phyloP scores from a whole-genome alignment of 1,140 invertebrate species.

The Sinonovacula constricta region DNA sequence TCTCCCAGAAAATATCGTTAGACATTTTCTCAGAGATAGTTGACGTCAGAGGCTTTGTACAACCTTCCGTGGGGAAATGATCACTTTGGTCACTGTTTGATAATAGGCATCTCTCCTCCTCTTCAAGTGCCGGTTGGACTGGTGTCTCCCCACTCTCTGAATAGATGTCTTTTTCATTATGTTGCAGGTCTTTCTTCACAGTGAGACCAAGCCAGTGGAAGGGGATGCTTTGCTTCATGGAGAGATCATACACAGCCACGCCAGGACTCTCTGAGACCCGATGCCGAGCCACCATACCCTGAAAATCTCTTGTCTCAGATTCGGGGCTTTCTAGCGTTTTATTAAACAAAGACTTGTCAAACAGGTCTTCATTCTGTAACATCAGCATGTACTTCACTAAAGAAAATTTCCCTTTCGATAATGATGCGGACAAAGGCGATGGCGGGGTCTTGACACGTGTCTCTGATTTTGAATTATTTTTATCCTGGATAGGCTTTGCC shows the following conservation, averaged over 20 bases:
- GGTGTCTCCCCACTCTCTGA: no score
- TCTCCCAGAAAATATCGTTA: no score
- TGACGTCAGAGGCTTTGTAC: no score
- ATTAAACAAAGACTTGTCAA: slow-evolving; percentile 41
- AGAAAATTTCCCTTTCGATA: slow-evolving; percentile 31
- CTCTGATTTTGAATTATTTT: not conserved
- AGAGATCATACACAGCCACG: slow-evolving; percentile 32
- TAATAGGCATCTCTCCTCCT: no score
- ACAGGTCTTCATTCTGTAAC: slow-evolving; percentile 36
- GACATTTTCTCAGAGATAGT: no score
- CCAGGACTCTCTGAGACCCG: slow-evolving; percentile 7
- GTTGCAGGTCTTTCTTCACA: not conserved
- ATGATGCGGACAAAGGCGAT: not conserved
- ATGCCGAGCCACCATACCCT: slow-evolving; percentile 17
- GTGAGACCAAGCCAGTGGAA: slow-evolving; percentile 39
- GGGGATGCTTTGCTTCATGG: slow-evolving; percentile 42
- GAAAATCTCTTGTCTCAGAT: slow-evolving; percentile 28
- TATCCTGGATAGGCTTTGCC: not conserved
- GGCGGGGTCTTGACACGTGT: not conserved
- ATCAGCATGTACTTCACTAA: slow-evolving; percentile 39
- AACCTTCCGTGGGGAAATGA: no score
- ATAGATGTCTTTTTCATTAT: no score
- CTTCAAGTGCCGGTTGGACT: no score
- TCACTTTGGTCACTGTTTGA: no score
- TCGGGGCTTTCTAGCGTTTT: slow-evolving; percentile 21